Evolutionary conservation across 64 coral and sea anemone genomes (phyloP), one percentile per base, ranked within the genome.

Genomic region (Montipora capricornis): DNA sequence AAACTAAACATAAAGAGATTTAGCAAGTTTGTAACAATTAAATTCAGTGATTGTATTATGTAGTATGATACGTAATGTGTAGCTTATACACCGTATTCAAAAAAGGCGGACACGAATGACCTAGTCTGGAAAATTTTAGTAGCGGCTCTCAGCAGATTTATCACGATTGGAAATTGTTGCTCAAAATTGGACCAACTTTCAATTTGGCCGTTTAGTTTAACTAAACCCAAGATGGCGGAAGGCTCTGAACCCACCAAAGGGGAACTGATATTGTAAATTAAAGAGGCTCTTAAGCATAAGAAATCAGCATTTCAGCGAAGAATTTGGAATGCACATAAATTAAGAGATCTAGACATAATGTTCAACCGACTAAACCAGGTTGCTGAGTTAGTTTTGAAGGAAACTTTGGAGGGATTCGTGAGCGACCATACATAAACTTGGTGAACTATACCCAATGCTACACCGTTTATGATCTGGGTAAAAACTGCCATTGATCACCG

Each of bases 391-490:
- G 85, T 80, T 68, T 87, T 94, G 62, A 81, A 88, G 47, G 76
- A 26, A 89, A 89, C 17, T 94, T 74, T 80, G 92, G 75, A 49
- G 49, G 16, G 8, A 51, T 94, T 75, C 68, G 79, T 17, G 78
- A 83, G 75, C 24, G 50, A 26, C 14, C 15, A 94, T 79, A 73
- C 47, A 89, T 47, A 71, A 82, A 11, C 6, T 94, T 11, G 75
- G 53, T 58, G 20, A 70, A 82, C 49, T 82, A 16, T 89, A 61
- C 15, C 92, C 87, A 74, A n/a, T 89, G 37, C 67, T 83, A 17
- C 8, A 89, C 61, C 75, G 70, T 71, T 47, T 45, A 76, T 89
- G 55, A 45, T 50, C 44, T 6, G 78, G 12, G 76, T 77, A 6
- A 90, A 78, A 37, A 4, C 46, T 48, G 87, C 78, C 45, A 90